Conservation (phyloP, 2,113 vertebrate species). For the Tachuris rubrigastra region DNA sequence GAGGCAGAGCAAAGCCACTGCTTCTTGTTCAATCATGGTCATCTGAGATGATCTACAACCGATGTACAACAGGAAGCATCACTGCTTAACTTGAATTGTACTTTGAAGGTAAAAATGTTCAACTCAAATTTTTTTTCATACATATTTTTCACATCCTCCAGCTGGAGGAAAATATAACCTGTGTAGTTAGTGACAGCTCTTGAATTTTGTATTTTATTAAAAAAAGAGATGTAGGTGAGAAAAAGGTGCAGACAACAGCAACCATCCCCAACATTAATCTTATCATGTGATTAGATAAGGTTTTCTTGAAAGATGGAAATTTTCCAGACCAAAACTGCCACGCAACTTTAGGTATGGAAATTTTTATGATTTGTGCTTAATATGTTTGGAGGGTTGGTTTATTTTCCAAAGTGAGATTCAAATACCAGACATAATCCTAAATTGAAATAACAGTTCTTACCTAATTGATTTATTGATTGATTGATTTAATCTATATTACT, state of each 20-base stretch:
- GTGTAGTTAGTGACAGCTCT: neutral
- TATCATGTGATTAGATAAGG: neutral
- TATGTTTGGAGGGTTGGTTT: accelerated
- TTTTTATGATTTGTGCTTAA: neutral
- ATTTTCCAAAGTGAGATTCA: neutral
- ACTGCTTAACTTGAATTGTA: neutral
- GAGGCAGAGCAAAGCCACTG: neutral
- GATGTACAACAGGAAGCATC: neutral
- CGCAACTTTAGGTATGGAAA: neutral
- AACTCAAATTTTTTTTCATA: neutral
- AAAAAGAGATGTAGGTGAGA: neutral
- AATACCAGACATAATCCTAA: neutral
- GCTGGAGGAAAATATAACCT: neutral
- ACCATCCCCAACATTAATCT: neutral
- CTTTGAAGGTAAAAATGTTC: neutral
- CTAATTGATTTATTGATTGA: neutral
- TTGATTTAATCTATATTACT: neutral
- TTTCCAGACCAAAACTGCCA: neutral
- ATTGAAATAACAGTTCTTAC: neutral
- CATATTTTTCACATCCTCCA: neutral
- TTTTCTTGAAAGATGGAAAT: neutral
- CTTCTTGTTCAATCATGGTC: neutral
- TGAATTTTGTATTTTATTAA: neutral
- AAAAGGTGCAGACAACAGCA: neutral
- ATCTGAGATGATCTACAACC: neutral